Evolutionary conservation across 2,888 invertebrate genomes (phyloP).

Genomic region (Pyralis farinalis): DNA sequence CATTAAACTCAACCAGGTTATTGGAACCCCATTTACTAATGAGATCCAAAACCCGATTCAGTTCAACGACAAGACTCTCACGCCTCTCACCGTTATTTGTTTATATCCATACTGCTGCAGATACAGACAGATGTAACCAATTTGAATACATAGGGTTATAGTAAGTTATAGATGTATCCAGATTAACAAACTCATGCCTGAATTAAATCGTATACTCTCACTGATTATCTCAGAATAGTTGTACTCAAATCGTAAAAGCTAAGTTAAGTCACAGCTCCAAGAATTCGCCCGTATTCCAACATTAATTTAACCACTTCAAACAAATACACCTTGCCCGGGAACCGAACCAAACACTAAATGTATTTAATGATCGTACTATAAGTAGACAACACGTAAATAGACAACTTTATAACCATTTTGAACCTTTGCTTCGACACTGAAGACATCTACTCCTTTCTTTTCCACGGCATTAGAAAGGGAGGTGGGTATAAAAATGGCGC

Average conservation of each 20-base stretch:
- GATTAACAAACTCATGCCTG: no score
- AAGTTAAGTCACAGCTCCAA: neutral
- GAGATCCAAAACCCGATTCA: no score
- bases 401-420: slow-evolving; percentile 42
- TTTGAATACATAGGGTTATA: no score
- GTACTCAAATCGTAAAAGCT: neutral
- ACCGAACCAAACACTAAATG: slow-evolving; percentile 21
- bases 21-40: no score
- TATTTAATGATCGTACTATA: slow-evolving; percentile 38
- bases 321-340: slow-evolving; percentile 19
- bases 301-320: slow-evolving; percentile 26
- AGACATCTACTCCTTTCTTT: slow-evolving; percentile 28
- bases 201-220: no score
- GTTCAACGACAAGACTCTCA: no score
- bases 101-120: no score
- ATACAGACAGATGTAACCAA: no score
- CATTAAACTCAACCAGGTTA: no score
- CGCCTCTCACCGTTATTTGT: no score
- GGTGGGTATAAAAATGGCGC: slow-evolving; percentile 30
- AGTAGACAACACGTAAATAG: slow-evolving; percentile 43
- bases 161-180: no score
- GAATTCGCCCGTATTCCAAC: slow-evolving; percentile 14
- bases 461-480: slow-evolving; percentile 33
- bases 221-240: neutral
- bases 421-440: slow-evolving; percentile 23